Evolutionary conservation across 1,140 invertebrate genomes (phyloP).

Genomic region (Phthorimaea operculella): DNA sequence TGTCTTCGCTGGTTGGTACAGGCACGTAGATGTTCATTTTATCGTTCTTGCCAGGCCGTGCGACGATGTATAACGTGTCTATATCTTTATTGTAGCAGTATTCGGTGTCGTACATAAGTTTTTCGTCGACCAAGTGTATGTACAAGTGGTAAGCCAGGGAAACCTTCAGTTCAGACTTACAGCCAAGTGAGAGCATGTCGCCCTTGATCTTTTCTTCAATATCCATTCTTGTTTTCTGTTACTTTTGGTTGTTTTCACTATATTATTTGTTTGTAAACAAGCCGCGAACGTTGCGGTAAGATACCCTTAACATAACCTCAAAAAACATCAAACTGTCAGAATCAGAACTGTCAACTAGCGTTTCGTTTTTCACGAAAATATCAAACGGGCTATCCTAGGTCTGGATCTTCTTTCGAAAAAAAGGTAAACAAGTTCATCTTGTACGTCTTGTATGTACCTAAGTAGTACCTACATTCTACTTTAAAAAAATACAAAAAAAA

Average conservation of each 20-base stretch:
- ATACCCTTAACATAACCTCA: background rate
- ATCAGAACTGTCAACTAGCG: no score
- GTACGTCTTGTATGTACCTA: no score
- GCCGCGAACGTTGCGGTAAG: no score
- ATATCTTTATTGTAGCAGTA: constrained; percentile 60
- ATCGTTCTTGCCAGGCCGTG: constrained; percentile 37
- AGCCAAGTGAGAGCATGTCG: constrained; percentile 55
- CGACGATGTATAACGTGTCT: constrained; percentile 50
- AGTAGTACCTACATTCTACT: no score
- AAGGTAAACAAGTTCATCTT: no score
- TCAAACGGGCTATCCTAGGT: no score
- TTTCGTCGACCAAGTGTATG: constrained; percentile 50
- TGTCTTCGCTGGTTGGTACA: constrained; percentile 33
- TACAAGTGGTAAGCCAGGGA: constrained; percentile 47
- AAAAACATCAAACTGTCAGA: background rate
- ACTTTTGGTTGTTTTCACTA: background rate
- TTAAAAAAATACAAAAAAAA: no score
- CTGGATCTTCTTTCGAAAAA: no score
- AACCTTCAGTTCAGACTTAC: constrained; percentile 45
- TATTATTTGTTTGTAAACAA: background rate
- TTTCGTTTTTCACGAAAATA: no score
- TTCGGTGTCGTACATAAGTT: constrained; percentile 60
- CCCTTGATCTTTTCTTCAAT: constrained; percentile 55
- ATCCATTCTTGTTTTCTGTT: constrained; percentile 31
- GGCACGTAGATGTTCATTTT: constrained; percentile 59